phyloP scores from a whole-genome alignment of 2,113 vertebrate species.

The Eclectus roratus region DNA sequence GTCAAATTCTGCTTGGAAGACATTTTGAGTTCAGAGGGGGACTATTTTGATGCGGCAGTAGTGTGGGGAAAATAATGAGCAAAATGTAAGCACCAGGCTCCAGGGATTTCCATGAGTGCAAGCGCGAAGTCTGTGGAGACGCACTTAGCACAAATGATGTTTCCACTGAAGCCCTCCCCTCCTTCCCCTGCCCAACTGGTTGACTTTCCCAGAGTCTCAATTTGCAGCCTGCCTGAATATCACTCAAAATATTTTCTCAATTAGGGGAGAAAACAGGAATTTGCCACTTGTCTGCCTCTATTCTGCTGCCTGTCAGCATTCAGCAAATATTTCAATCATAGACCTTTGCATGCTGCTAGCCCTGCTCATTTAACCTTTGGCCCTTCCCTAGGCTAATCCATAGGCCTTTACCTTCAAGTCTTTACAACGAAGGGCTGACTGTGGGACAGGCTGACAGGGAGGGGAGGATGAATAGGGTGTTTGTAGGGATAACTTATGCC shows the following conservation, averaged over 20 bases:
- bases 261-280: conserved; percentile 77
- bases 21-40: not conserved
- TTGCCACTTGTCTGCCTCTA: conserved; percentile 80
- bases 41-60: not conserved
- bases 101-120: not conserved
- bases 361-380: conserved; percentile 73
- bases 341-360: conserved; percentile 67
- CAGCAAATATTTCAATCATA: conserved; percentile 77
- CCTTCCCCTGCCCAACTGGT: not conserved
- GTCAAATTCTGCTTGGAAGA: not conserved
- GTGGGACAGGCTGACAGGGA: not conserved
- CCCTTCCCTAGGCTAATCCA: conserved; percentile 62
- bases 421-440: conserved; percentile 15
- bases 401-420: conserved; percentile 54
- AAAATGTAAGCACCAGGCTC: not conserved
- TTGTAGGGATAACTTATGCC: not conserved
- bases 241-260: conserved; percentile 79
- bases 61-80: not conserved
- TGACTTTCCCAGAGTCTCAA: not conserved
- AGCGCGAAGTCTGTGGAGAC: not conserved
- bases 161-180: not conserved
- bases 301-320: conserved; percentile 77
- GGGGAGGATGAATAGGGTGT: not conserved
- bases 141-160: not conserved
- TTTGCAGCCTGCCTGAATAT: conserved; percentile 69